Evolutionary conservation across 2,888 invertebrate genomes (phyloP), one percentile per base, ranked within the genome.

Genomic region (Cenopis cana): DNA sequence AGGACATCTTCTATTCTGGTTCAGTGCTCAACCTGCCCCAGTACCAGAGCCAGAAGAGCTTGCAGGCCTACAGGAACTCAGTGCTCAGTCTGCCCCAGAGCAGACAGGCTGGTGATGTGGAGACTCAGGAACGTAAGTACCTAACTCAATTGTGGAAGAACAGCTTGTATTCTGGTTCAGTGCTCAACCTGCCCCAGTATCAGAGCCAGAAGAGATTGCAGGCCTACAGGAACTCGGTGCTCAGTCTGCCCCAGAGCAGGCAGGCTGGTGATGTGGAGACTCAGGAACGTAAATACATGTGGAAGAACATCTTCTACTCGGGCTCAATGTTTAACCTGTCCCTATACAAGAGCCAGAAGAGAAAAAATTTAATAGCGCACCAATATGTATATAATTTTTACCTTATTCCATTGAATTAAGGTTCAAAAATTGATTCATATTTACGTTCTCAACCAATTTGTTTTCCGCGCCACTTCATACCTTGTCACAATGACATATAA

Each of bases 1-100:
- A 98, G 85, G 99, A 99, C 90, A 99, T 99, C 82, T 99, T 99
- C 94, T 99, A 99, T 91, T 98, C 98, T 2, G 99, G 99, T 38
- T 98, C 98, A 59, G 97, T 99, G 29, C 95, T 97, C 74, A 98
- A 99, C 91, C 94, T 99, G 79, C 98, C 98, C 0, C 98, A 98
- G 89, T 99, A 96, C 91, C 97, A 97, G 87, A 98, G 98, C 73
- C 98, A 98, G 87, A 97, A 98, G 83, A 98, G 98, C 1, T 94
- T 99, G 68, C 96, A 97, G 68, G 97, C 97, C 76, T 99, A 98
- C 87, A 95, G 99, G 68, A 97, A 98, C 84, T 98, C 98, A 70
- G 97, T 98, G 55, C 94, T 98, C 52, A 98, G 98, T 69, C 94
- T 99, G 69, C 97, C 98, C 0, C 94, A 94, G 79, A 94, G 94